Conservation (phyloP, 37 sponge, comb jelly and placozoan species). For the Amphimedon queenslandica region DNA sequence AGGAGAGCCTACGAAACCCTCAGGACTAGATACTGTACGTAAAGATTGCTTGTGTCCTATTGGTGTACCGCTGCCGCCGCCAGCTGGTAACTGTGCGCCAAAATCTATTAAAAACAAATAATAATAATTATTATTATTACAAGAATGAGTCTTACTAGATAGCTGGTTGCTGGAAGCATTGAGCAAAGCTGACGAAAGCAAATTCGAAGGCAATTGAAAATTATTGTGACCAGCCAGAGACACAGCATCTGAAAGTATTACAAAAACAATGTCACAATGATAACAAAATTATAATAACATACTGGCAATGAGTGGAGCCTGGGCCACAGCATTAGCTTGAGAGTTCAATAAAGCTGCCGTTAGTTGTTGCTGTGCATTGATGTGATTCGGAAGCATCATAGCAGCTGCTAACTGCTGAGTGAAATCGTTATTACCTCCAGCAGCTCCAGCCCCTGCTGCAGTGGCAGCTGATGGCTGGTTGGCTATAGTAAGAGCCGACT, state of each 20-base stretch:
- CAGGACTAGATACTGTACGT: neutral
- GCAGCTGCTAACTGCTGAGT: conserved; percentile 20
- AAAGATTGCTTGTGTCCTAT: neutral
- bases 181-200: conserved; percentile 64
- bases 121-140: neutral
- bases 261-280: too few relatives aligned
- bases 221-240: conserved; percentile 54
- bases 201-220: conserved; percentile 37
- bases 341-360: neutral
- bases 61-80: neutral
- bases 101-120: conserved; percentile 2
- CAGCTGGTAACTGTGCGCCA: conserved; percentile 7
- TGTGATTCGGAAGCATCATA: conserved; percentile 46
- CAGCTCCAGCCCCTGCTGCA: conserved; percentile 13
- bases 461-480: conserved; percentile 3
- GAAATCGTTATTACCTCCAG: neutral
- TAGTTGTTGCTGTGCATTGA: conserved; percentile 7
- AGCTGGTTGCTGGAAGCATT: conserved; percentile 25
- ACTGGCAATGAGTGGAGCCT: conserved; percentile 18
- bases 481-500: neutral
- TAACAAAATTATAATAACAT: neutral
- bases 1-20: neutral
- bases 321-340: neutral
- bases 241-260: conserved; percentile 18
- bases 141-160: conserved; percentile 1